phyloP scores from a whole-genome alignment of 2,888 invertebrate species.

The Oxyteleia sp. region DNA sequence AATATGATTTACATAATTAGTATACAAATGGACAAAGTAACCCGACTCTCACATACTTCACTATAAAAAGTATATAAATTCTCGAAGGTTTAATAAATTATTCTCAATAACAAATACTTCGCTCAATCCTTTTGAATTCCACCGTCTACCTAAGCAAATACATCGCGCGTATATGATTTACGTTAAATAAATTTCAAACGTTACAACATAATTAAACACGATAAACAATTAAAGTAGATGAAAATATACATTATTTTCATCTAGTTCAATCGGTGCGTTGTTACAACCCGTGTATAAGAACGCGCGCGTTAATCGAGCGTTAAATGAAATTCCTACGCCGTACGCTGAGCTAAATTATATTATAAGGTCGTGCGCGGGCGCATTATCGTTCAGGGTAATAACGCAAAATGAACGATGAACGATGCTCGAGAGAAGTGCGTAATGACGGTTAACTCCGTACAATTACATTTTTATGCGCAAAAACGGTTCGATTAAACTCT shows the following conservation, averaged over 20 bases:
- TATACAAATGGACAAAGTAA: too few species aligned
- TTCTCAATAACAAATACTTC: too few species aligned
- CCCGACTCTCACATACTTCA: too few species aligned
- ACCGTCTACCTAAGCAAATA: too few species aligned
- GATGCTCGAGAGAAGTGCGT: conserved; percentile 53
- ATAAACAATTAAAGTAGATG: conserved; percentile 50
- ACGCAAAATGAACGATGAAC: conserved; percentile 66
- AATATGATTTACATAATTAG: too few species aligned
- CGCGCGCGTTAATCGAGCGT: conserved; percentile 70
- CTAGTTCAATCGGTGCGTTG: conserved; percentile 44
- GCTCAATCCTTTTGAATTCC: too few species aligned
- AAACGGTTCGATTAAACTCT: conserved; percentile 57
- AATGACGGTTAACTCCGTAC: conserved; percentile 65
- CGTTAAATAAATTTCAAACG: not conserved
- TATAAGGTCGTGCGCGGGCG: conserved; percentile 66
- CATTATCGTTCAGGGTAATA: conserved; percentile 67
- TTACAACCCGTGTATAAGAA: conserved; percentile 38
- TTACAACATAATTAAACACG: conserved; percentile 44
- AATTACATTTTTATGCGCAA: conserved; percentile 61
- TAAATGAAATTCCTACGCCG: conserved; percentile 66
- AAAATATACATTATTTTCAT: conserved; percentile 45
- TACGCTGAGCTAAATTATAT: conserved; percentile 64
- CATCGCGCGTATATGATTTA: too few species aligned
- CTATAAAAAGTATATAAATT: too few species aligned
- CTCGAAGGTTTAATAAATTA: too few species aligned